Percentiles rank a stretch among this genome's conserved stretches.
phyloP scores from a whole-genome alignment of 2,888 invertebrate species.

The Caenorhabditis doughertyi region DNA sequence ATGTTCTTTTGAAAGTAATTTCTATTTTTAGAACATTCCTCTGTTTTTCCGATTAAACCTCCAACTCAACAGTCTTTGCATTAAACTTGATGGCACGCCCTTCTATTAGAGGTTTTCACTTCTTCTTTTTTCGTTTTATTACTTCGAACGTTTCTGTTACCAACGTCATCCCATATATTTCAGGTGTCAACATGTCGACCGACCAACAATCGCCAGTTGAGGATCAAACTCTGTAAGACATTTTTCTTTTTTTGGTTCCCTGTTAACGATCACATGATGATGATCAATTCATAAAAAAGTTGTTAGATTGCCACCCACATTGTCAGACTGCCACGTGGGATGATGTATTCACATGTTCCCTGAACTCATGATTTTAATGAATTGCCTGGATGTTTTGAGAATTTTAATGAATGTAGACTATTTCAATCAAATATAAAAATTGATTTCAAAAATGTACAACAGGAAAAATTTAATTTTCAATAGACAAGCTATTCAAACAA shows the following conservation, averaged over 20 bases:
- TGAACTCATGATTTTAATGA: neutral
- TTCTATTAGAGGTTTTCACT: too few relatives aligned
- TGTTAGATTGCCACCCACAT: constrained; percentile 9
- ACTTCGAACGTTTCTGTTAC: neutral
- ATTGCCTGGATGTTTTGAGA: too few relatives aligned
- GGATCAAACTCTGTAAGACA: constrained; percentile 40
- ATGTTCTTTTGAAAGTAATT: neutral
- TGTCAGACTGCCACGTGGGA: constrained; percentile 10
- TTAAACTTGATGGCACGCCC: too few relatives aligned
- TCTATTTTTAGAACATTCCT: neutral
- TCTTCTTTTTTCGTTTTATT: neutral
- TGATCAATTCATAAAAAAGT: constrained; percentile 5
- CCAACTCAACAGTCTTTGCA: too few relatives aligned
- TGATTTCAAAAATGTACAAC: too few relatives aligned
- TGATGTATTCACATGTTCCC: neutral
- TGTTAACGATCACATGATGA: constrained; percentile 25
- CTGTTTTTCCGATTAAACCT: too few relatives aligned
- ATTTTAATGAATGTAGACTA: too few relatives aligned
- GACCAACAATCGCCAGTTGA: constrained; percentile 40
- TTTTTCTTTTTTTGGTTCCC: constrained; percentile 12
- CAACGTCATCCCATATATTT: constrained; percentile 11
- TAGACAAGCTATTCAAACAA: neutral
- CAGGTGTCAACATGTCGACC: constrained; percentile 45
- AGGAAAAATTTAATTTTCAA: too few relatives aligned
- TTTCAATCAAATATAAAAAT: too few relatives aligned